Conservation (phyloP, 1,140 invertebrate species). For the Papilio polyxenes region DNA sequence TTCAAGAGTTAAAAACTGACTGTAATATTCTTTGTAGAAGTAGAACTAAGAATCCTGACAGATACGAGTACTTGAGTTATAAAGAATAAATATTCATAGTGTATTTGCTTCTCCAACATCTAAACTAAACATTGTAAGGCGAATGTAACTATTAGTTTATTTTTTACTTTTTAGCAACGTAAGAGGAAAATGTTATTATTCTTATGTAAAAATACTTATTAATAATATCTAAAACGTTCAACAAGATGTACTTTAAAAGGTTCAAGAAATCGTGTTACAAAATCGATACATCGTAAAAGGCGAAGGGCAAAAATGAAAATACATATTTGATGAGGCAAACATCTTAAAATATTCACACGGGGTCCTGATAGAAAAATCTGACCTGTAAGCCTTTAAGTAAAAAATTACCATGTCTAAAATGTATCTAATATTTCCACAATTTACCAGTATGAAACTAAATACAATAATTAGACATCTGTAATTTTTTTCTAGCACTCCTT, state of each 20-base stretch:
- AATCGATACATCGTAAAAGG: slow-evolving; percentile 44
- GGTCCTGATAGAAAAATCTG: slow-evolving; percentile 47
- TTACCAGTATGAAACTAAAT: neutral
- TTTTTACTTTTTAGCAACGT: neutral
- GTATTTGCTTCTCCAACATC: neutral
- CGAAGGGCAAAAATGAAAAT: slow-evolving; percentile 47
- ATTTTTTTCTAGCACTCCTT: neutral
- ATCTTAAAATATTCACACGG: slow-evolving; percentile 50
- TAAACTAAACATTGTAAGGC: no score
- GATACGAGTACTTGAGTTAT: neutral
- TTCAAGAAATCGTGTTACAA: neutral
- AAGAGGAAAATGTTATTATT: neutral
- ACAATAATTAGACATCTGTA: no score
- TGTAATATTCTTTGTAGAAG: neutral
- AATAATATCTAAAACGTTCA: neutral
- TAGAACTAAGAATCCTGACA: neutral
- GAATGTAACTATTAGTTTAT: no score
- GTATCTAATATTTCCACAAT: neutral
- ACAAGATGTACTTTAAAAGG: neutral
- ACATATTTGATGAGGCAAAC: slow-evolving; percentile 50
- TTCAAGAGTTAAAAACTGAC: neutral
- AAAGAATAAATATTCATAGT: slow-evolving; percentile 5
- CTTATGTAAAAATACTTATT: neutral
- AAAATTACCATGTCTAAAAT: neutral
- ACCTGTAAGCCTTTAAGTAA: slow-evolving; percentile 4